Evolutionary conservation across 2,113 vertebrate species (phyloP), one percentile per base, ranked within the genome.

Genomic region (Pachyramphus minor): DNA sequence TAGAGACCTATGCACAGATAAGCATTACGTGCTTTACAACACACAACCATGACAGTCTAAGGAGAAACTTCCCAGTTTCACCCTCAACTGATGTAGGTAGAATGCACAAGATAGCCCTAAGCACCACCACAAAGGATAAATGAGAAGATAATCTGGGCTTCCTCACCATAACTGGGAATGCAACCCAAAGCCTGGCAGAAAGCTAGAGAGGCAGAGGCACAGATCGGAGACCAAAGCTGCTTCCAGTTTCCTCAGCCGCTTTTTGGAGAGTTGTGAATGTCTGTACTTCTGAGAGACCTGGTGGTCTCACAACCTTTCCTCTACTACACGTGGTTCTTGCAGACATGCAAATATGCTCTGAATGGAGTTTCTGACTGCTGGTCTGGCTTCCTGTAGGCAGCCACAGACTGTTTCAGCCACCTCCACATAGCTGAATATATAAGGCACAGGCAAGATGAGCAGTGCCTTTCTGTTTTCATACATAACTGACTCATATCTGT

Each of bases 261-360:
- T 66, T 62, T 14, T 55, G 67, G n/a, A 76, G 66, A 89, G 49
- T 3, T 89, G 31, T 4, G 4, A 68, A 44, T n/a, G 24, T 31
- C 9, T 59, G 27, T 45, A 31, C 49, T 84, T 87, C 49, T 49
- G 56, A 79, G 56, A 72, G 41, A 72, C 8, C 7, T 11, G 7
- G 66, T 8, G 9, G n/a, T 62, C 59, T 75, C 91, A 28, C 14
- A 77, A 71, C 8, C 62, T 66, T 53, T 83, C 66, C 2, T 55
- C 27, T 82, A 62, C 35, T 0, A 2, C 59, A 50, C 0, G 0
- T 11, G 33, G 11, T 17, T 83, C 63, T 77, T 21, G 28, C 62
- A 90, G 62, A 63, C 63, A 73, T 6, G 21, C 35, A 94, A 89
- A 73, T 33, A 49, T 79, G 63, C 35, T 67, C 62, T 66, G 33